phyloP scores from a whole-genome alignment of 2,888 invertebrate species.

The Adelphocoris suturalis region DNA sequence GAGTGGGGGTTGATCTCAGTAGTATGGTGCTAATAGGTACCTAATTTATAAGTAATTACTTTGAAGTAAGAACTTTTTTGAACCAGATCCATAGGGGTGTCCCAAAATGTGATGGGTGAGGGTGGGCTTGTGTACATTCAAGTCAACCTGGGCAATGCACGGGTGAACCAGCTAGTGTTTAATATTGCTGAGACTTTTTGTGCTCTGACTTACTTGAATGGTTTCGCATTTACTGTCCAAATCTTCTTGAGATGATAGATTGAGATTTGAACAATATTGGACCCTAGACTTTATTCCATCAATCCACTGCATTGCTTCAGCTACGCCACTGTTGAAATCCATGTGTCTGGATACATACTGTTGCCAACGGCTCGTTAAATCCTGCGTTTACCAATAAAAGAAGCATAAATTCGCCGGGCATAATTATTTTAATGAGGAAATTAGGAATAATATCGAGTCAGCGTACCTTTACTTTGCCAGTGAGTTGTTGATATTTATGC shows the following conservation, averaged over 20 bases:
- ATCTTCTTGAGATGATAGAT: slow-evolving; percentile 90
- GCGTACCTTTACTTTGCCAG: slow-evolving; percentile 88
- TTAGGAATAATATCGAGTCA: not conserved
- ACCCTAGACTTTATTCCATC: slow-evolving; percentile 90
- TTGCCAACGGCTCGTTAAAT: slow-evolving; percentile 94
- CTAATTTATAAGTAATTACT: no score
- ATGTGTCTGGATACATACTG: slow-evolving; percentile 93
- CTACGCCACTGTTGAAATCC: slow-evolving; percentile 89
- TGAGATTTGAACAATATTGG: slow-evolving; percentile 91
- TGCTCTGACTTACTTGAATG: slow-evolving; percentile 80
- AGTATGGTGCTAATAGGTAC: no score
- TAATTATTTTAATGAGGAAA: not conserved
- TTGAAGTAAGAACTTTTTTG: no score
- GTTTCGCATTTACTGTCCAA: slow-evolving; percentile 90
- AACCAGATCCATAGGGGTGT: no score
- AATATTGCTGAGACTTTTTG: no score
- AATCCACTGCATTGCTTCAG: slow-evolving; percentile 91
- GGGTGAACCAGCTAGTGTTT: no score
- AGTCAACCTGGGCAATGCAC: no score
- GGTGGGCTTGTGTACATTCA: no score
- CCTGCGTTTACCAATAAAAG: slow-evolving; percentile 79
- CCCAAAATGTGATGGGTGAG: no score
- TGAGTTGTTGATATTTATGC: slow-evolving; percentile 93
- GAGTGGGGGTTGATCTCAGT: no score
- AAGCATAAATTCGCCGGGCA: not conserved